Evolutionary conservation across 2,888 invertebrate species (phyloP), one percentile per base, ranked within the genome.

Genomic region (Zeuzera pyrina): DNA sequence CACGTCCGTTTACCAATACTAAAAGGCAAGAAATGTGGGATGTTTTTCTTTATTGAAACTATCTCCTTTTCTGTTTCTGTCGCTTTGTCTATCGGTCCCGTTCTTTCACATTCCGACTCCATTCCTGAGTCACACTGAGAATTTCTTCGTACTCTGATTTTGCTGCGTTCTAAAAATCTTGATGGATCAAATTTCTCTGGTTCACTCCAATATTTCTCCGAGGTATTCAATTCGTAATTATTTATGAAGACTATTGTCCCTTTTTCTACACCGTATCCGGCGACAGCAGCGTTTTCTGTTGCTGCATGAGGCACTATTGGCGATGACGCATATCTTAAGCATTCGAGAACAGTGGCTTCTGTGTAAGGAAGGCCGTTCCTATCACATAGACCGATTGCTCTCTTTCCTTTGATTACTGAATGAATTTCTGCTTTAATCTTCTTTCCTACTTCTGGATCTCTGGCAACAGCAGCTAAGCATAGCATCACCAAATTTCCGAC

Each of bases 281-380:
- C 86, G 3, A 95, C 87, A 1, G 86, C 81, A 0, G 91, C 89
- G 51, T 92, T 89, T 47, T 89, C 87, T 1, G 91, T 92, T 0
- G 95, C 93, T 0, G 94, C 94, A 56, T 95, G 95, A 0, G 95
- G 95, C 0, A 95, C 95, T 35, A 95, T 95, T 0, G 95, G 95
- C 0, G 95, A 95, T 0, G 94, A 93, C 0, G 92, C 88, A 32
- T 89, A 88, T 30, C 95, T 72, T 1, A 95, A 67, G 1, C 92
- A 90, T 73, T 95, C 95, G 47, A 91, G 85, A 8, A 95, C 86
- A 0, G 92, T 90, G 0, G 93, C 93, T 69, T 93, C 91, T 0
- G 93, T 93, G 59, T 91, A 94, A 0, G 93, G 91, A 76, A 95
- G 85, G 1, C 67, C 67, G 1, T 84, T 72, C 51, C 88, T 86